These are phyloP conservation scores for Drosophila aldrichi DNA, from an alignment of 2,888 invertebrate species.

Conservation along the genomic window DNA sequence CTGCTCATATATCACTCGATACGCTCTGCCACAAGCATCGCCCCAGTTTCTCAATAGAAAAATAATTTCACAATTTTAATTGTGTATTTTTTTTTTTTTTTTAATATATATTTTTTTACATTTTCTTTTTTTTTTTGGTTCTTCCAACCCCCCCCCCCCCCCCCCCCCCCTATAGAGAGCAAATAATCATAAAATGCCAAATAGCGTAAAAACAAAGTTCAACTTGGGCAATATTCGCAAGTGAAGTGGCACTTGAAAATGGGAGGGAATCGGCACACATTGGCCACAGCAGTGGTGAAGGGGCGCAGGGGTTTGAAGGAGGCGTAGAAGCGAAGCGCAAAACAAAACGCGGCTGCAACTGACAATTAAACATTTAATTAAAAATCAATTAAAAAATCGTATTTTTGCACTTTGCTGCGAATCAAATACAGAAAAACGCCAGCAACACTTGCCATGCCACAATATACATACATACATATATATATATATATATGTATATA, in stretches of 20 bases:
- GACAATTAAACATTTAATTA: conserved; percentile 78
- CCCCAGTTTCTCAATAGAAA: conserved; percentile 33
- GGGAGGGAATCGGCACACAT: conserved; percentile 38
- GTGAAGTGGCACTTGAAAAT: conserved; percentile 43
- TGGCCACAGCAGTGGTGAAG: neutral
- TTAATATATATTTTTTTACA: neutral
- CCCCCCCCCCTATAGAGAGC: neutral
- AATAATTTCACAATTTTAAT: conserved; percentile 42
- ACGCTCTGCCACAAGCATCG: conserved; percentile 8
- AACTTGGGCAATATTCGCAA: conserved; percentile 53
- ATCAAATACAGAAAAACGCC: conserved; percentile 4
- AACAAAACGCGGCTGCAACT: conserved; percentile 60
- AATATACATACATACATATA: neutral
- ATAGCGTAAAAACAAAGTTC: conserved; percentile 45
- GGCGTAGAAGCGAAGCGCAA: conserved; percentile 12
- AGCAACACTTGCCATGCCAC: neutral
- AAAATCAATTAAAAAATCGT: conserved; percentile 71
- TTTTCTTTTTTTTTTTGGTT: neutral
- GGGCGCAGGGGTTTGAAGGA: too few species aligned
- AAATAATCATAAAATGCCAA: conserved; percentile 46
- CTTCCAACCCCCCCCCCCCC: too few species aligned
- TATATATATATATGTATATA: neutral
- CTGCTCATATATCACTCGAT: conserved; percentile 35
- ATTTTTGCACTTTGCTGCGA: conserved; percentile 59
- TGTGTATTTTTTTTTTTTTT: neutral